A percentile compares a stretch with the other conserved stretches of the same genome.
These are phyloP conservation scores for Hystrix brachyura DNA, from an alignment of 2,113 vertebrate species.

Conservation along the genomic window DNA sequence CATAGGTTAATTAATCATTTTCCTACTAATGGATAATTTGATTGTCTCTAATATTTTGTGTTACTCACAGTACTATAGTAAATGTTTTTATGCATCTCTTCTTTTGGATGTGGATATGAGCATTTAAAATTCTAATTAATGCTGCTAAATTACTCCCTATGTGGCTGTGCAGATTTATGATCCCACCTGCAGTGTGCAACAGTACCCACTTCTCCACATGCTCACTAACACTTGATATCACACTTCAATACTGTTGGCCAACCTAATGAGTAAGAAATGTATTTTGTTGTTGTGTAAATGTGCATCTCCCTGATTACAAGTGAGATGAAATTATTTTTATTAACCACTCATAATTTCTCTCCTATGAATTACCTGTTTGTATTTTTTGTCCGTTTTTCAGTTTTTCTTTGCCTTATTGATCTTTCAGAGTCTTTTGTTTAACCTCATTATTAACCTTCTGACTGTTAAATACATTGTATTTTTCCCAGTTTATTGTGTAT, in stretches of 20 bases:
- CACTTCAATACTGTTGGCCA: background rate
- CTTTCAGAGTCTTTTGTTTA: background rate
- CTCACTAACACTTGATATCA: background rate
- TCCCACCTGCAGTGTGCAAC: too few species aligned
- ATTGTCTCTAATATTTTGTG: background rate
- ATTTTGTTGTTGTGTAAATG: conserved; percentile 1
- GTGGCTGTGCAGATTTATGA: background rate
- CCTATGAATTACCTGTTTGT: background rate
- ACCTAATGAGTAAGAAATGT: background rate
- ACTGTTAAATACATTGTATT: background rate
- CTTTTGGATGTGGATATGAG: background rate
- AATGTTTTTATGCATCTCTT: background rate
- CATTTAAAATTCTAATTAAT: conserved; percentile 14
- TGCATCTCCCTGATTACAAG: background rate
- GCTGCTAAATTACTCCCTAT: background rate
- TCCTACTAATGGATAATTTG: background rate
- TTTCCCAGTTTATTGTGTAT: background rate
- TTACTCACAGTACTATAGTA: background rate
- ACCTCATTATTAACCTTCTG: background rate
- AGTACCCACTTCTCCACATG: background rate
- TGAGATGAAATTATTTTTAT: conserved; percentile 1
- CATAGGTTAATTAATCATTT: background rate
- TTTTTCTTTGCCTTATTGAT: background rate
- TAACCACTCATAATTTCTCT: background rate
- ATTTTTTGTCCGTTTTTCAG: background rate